Evolutionary conservation across 2,113 vertebrate species (phyloP), one percentile per base, ranked within the genome.

Genomic region (Oncorhynchus masou): DNA sequence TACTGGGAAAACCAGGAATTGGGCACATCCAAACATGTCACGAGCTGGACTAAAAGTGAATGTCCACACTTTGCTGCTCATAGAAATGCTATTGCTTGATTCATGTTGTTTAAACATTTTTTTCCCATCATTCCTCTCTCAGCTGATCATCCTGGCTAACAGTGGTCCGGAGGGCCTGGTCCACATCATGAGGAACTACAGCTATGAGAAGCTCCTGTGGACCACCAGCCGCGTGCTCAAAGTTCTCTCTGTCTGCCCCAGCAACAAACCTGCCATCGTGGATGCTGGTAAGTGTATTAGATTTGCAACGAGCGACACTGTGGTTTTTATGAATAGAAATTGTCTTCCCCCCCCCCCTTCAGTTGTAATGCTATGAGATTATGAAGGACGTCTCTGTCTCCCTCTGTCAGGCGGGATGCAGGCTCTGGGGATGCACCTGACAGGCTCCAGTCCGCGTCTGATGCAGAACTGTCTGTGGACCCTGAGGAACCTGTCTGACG

Each of bases 401-500:
- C 27, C 59, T 39, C 57, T 9, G 82, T 74, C 87, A 99, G 97
- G 97, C 75, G 97, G 97, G 76, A 98, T 99, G 97, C 96, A 97
- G 88, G 96, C 96, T 2, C 51, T 99, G 87, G 97, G 96, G 57
- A 95, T 95, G 75, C 97, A 99, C 86, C 92, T 99, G 79, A 92
- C 85, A 0, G 95, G 96, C 81, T 91, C 93, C 79, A 97, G 93
- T 87, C 97, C 93, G 74, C 93, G 97, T 73, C 93, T 99, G 45
- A 93, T 93, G 77, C 97, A 98, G 91, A 99, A 99, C 91, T 98
- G 96, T 65, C 92, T 99, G 75, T 99, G 97, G 97, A 98, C 97
- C 16, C 92, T 99, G 81, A 93, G 96, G 22, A 99, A 98, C 89
- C 93, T 99, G 77, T 99, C 96, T 0, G 97, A 98, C 0, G 96